Base-by-base conservation (phyloP, 2,113 vertebrate species). In the Rafetus swinhoei region DNA sequence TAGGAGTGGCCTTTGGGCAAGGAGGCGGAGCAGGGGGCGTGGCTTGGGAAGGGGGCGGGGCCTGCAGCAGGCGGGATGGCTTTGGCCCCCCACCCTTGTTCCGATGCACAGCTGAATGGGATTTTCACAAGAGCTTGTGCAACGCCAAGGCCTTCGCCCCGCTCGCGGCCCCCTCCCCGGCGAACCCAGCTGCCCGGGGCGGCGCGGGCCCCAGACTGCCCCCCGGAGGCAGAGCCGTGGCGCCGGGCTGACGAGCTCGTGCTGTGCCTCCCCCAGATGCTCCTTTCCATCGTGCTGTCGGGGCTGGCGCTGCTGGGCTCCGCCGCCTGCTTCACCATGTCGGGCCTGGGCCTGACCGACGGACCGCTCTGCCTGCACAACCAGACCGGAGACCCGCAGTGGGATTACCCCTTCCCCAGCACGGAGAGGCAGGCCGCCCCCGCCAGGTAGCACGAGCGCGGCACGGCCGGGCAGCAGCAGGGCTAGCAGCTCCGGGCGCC, bases 281-380 rank as follows among this genome's bases (percentile, higher is more conserved):
- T 98, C 55, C 22, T 95, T 32, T 98, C 97, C 2, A 90, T 96
- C 2, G 45, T 98, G 53, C 95, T 98, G 19, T 97, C 97, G 85
- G 97, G 95, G 81, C 80, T 98, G 96, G 98, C 97, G 0, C 91
- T 98, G 2, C 59, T 98, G 85, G 98, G 98, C 0, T 97, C 98
- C 12, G 56, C 97, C 0, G 81, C 96, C 94, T 98, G 97, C 88
- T 98, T 98, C 7, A 22, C 98, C 25, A 90, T 97, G 29, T 97
- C 95, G 0, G 97, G 97, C 13, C 94, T 97, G 82, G 98, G 98
- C 8, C 86, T 98, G 95, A 97, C 97, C 92, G 95, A 97, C 0
- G 98, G 98, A 16, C 98, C 98, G 11, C 97, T 98, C 57, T 98
- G 98, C 93, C 92, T 98, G 94, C 98, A 97, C 18, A 96, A 97